A percentile compares a stretch with the other conserved stretches of the same genome.
Evolutionary conservation across 2,888 invertebrate genomes (phyloP).

Genomic region (Neoitamus cyanurus): DNA sequence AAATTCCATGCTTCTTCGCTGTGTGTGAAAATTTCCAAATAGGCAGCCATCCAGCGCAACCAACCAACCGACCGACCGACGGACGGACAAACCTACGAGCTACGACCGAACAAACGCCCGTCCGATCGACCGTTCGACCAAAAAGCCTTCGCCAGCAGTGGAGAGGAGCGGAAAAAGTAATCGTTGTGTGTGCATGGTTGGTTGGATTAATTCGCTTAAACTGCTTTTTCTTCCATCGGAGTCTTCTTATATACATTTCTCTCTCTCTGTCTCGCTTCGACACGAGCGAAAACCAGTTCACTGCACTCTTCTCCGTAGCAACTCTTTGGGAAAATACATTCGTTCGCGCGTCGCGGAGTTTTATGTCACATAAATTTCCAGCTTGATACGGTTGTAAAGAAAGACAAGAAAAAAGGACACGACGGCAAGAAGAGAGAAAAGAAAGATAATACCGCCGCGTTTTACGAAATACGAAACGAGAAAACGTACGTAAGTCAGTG

Average conservation of each 20-base stretch:
- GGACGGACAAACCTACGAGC: neutral
- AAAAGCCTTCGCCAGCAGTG: neutral
- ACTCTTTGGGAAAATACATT: neutral
- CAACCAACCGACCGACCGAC: neutral
- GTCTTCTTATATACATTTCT: neutral
- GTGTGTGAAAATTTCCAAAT: neutral
- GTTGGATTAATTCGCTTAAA: constrained; percentile 27
- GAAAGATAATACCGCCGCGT: constrained; percentile 16
- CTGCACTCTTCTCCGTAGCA: neutral
- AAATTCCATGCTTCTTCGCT: neutral
- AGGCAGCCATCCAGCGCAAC: neutral
- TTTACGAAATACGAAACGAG: constrained; percentile 14
- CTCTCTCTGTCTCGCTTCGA: neutral
- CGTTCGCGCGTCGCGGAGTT: constrained; percentile 43
- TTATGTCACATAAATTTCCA: constrained; percentile 40
- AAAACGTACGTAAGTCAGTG: constrained; percentile 42
- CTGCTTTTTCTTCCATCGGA: neutral
- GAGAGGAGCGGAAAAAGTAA: neutral
- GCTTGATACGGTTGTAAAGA: constrained; percentile 2
- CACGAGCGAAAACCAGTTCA: neutral
- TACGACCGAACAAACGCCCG: neutral
- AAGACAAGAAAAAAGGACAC: neutral
- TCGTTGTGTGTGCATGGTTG: constrained; percentile 17
- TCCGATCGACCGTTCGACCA: neutral
- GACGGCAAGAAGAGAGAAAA: neutral